Percentiles rank a stretch among this genome's conserved stretches.
Conservation (phyloP, 2,888 invertebrate species). For the Diplolepis rosae region DNA sequence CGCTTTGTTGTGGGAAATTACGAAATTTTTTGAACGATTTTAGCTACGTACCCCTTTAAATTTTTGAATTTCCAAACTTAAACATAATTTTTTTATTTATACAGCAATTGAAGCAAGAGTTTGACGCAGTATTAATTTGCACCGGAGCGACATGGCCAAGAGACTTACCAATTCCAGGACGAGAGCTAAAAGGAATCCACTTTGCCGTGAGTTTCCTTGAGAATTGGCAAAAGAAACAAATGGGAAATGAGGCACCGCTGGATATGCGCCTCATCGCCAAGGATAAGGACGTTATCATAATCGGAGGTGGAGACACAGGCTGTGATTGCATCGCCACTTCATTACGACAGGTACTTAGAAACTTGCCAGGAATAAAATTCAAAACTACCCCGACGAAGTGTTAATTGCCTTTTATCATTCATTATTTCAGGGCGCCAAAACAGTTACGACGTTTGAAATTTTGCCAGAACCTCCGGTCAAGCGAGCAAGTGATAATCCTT, state of each 20-base stretch:
- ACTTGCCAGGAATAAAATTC: constrained; percentile 21
- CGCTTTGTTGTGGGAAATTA: too few species aligned
- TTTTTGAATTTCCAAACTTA: too few species aligned
- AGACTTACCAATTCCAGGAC: constrained; percentile 89
- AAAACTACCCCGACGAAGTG: neutral
- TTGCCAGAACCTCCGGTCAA: constrained; percentile 90
- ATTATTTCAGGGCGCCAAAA: constrained; percentile 85
- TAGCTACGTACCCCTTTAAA: neutral
- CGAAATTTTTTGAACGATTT: neutral
- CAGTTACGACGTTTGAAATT: constrained; percentile 97
- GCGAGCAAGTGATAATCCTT: constrained; percentile 93
- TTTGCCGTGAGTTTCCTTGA: constrained; percentile 99
- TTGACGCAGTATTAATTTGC: constrained; percentile 90
- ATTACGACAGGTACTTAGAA: constrained; percentile 79
- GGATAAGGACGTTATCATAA: constrained; percentile 95
- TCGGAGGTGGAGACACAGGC: constrained; percentile 90
- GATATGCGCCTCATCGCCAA: constrained; percentile 83
- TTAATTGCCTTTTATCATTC: neutral
- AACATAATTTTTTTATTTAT: constrained; percentile 29
- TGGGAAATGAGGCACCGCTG: constrained; percentile 78
- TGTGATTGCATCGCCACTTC: constrained; percentile 99
- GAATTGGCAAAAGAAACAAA: constrained; percentile 96
- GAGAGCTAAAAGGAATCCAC: constrained; percentile 93
- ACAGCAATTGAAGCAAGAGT: constrained; percentile 62
- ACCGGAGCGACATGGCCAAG: constrained; percentile 98